Evolutionary conservation across 2,888 invertebrate genomes (phyloP), one percentile per base, ranked within the genome.

Genomic region (Noctua janthe): DNA sequence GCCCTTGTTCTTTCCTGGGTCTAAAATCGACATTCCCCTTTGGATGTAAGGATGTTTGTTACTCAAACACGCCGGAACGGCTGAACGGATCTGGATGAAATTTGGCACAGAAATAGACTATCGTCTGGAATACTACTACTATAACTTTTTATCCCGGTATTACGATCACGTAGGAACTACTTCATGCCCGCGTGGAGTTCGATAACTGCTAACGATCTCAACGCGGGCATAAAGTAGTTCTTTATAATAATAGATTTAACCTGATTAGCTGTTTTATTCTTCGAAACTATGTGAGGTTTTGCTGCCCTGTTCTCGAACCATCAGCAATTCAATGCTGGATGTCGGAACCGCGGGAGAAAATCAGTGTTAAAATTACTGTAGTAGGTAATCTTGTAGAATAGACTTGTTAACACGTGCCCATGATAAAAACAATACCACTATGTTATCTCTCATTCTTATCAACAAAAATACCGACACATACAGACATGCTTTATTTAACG

Each of bases 391-490:
- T 83, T 78, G 47, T 13, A 76, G 35, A 49, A 35, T 4, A 64
- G 35, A 20, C 20, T 35, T 35, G 20, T n/a, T 54, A 64, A 66
- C 78, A 87, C 78, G 78, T 74, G 86, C 49, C n/a, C 49, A 8
- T 43, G 84, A 87, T 87, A 78, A 87, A 49, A 49, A 11, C 51
- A 47, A 54, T 43, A 64, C 39, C 56, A 11, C 29, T 11, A 49
- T n/a, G 59, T 73, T 73, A 83, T 83, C 73, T 59, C 49, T 51
- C 20, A 49, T 43, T 74, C 56, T 85, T 83, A 87, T 85, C 84
- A 75, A 78, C 74, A 81, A 75, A 76, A 82, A 79, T 78, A 73
- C 59, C 77, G 49, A 51, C 39, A 23, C 51, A 67, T 39, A 39
- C 5, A 73, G 74, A 67, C 69, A 75, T 73, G 23, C 70, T 82